phyloP scores from a whole-genome alignment of 1,140 invertebrate genomes.

The Coenobita brevimanus region DNA sequence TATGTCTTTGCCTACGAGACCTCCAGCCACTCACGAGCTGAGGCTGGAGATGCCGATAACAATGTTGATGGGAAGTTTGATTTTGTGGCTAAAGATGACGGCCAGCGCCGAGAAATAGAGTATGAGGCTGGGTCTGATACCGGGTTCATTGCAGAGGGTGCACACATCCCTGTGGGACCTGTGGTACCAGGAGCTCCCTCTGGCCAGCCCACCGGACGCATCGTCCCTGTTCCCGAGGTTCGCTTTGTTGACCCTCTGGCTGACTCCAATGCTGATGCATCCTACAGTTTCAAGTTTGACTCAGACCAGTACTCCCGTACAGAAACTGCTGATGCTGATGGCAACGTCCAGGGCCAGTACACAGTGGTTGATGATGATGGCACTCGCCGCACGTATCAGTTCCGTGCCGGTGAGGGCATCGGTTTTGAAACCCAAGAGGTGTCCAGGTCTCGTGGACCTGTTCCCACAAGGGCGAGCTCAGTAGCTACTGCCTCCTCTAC shows the following conservation, averaged over 20 bases:
- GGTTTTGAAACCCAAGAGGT: conserved; percentile 67
- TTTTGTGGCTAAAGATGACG: conserved; percentile 62
- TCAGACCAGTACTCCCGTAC: conserved; percentile 69
- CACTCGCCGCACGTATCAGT: conserved; percentile 52
- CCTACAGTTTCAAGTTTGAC: conserved; percentile 70
- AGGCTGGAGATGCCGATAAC: conserved; percentile 57
- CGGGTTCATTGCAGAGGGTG: conserved; percentile 67
- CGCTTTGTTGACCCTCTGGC: conserved; percentile 64
- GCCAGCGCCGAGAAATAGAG: conserved; percentile 26
- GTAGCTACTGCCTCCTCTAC: not conserved
- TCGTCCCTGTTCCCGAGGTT: conserved; percentile 56
- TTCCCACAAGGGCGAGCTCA: conserved; percentile 11
- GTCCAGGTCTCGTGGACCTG: conserved; percentile 29
- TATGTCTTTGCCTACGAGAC: conserved; percentile 66
- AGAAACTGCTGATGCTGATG: conserved; percentile 70
- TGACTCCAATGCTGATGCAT: conserved; percentile 59
- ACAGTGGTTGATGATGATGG: conserved; percentile 71
- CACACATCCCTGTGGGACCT: conserved; percentile 67
- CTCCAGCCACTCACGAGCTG: conserved; percentile 60
- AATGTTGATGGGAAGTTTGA: conserved; percentile 63
- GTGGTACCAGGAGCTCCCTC: conserved; percentile 62
- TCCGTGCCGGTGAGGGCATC: conserved; percentile 62
- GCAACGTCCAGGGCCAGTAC: conserved; percentile 71
- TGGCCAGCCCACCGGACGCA: conserved; percentile 64
- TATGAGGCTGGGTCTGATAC: conserved; percentile 67